A percentile compares a stretch with the other conserved stretches of the same genome.
Evolutionary conservation across 2,888 invertebrate species (phyloP).

Genomic region (Adela reaumurella): DNA sequence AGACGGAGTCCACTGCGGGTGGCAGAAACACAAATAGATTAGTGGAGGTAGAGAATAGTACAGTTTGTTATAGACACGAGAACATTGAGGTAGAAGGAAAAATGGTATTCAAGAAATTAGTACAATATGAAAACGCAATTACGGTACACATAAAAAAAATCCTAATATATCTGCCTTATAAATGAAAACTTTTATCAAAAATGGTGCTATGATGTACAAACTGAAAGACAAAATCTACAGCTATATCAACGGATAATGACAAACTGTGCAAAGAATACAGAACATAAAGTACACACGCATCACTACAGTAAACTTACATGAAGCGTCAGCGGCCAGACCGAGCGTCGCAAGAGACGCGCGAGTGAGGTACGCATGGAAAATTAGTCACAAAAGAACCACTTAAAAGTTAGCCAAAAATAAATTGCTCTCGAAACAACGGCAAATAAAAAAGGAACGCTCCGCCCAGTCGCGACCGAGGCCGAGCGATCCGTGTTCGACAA

Average conservation of each 20-base stretch:
- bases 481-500: not conserved
- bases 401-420: conserved; percentile 23
- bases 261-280: conserved; percentile 31
- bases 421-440: not conserved
- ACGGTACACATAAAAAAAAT: too few species aligned
- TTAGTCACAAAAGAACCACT: conserved; percentile 39
- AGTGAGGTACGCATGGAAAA: conserved; percentile 44
- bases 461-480: not conserved
- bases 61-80: not conserved
- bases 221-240: conserved; percentile 20
- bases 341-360: conserved; percentile 31
- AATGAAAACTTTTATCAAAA: not conserved
- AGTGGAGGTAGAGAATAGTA: not conserved
- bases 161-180: too few species aligned
- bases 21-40: conserved; percentile 24
- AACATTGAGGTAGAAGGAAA: too few species aligned
- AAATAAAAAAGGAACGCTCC: not conserved
- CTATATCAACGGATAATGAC: conserved; percentile 30
- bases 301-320: conserved; percentile 45
- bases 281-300: conserved; percentile 25
- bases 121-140: too few species aligned
- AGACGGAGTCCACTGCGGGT: conserved; percentile 67
- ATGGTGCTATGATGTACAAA: conserved; percentile 45
- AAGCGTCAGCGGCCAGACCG: conserved; percentile 37
- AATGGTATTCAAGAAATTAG: too few species aligned